Evolutionary conservation across 2,113 vertebrate species (phyloP).

Genomic region (Numenius arquata): DNA sequence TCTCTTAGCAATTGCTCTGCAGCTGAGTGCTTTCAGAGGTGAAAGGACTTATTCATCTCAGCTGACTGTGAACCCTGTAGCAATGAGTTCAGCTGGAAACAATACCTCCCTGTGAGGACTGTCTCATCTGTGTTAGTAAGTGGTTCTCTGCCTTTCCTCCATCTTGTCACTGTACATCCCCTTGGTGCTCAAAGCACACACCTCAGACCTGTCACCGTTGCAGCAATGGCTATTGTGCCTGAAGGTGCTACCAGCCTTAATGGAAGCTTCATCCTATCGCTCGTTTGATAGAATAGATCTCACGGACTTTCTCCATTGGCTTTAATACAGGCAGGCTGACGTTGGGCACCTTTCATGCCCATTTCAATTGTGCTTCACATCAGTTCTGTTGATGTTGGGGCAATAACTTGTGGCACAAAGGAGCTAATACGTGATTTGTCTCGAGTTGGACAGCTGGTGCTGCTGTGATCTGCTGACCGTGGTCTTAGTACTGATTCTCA

Average conservation of each 20-base stretch:
- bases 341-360: not conserved
- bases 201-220: not conserved
- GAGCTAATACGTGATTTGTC: not conserved
- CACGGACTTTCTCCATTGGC: fast-evolving
- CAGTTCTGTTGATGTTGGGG: not conserved
- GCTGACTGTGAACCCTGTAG: slow-evolving; percentile 19
- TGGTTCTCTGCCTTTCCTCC: not conserved
- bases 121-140: not conserved
- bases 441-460: not conserved
- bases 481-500: not conserved
- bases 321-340: not conserved
- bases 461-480: not conserved
- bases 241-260: not conserved
- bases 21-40: slow-evolving; percentile 34
- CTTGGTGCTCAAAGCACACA: fast-evolving
- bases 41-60: slow-evolving; percentile 33
- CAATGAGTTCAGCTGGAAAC: slow-evolving; percentile 33
- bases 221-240: not conserved
- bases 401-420: not conserved
- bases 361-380: not conserved
- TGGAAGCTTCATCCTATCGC: not conserved
- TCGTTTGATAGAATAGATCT: fast-evolving
- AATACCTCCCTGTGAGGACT: slow-evolving; percentile 19
- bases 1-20: slow-evolving; percentile 10
- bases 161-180: not conserved